Evolutionary conservation across 2,888 invertebrate species (phyloP).

Genomic region (Rosalia funebris): DNA sequence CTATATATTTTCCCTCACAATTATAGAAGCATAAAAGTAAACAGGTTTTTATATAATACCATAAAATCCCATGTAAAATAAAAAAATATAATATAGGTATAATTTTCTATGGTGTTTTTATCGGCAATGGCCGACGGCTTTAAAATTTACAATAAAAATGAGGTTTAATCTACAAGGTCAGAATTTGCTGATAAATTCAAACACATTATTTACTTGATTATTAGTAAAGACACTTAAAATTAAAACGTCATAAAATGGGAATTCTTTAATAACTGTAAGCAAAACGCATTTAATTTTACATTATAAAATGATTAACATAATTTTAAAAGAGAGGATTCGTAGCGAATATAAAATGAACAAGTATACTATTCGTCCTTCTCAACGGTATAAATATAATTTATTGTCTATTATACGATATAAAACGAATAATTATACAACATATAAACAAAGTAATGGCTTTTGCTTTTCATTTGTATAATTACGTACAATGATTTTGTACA

Average conservation of each 20-base stretch:
- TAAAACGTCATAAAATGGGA: slow-evolving; percentile 8
- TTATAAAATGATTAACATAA: neutral
- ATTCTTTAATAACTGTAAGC: neutral
- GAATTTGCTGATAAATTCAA: slow-evolving; percentile 13
- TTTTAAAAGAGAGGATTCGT: neutral
- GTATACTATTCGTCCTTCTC: neutral
- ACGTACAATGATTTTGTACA: no score
- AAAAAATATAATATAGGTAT: no score
- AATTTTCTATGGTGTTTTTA: no score
- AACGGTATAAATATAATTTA: neutral
- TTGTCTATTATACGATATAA: slow-evolving; percentile 1
- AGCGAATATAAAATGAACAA: neutral
- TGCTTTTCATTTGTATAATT: neutral
- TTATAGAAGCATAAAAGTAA: no score
- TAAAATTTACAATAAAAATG: slow-evolving; percentile 10
- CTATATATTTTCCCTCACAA: no score
- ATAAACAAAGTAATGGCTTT: neutral
- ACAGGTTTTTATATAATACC: no score
- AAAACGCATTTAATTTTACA: neutral
- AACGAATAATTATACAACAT: neutral
- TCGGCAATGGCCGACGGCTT: no score
- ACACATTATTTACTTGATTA: slow-evolving; percentile 9
- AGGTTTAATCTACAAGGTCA: slow-evolving; percentile 14
- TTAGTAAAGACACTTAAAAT: slow-evolving; percentile 2
- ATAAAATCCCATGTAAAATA: no score